A percentile compares a stretch with the other conserved stretches of the same genome.
These are phyloP conservation scores for Ypsolopha sequella DNA, from an alignment of 2,888 invertebrate genomes.

Conservation along the genomic window DNA sequence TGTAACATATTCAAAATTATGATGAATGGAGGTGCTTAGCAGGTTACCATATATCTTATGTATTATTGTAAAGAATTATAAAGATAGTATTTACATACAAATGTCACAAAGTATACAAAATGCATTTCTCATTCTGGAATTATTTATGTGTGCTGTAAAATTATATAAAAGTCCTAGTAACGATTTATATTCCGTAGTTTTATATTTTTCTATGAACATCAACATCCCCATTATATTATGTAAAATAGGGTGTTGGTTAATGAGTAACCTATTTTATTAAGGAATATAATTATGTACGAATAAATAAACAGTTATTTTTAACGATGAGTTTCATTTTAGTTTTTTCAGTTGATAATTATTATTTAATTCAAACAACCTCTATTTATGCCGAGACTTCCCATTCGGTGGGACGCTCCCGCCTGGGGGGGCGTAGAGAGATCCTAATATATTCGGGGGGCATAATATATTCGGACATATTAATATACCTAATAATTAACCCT, in stretches of 20 bases:
- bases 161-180: not conserved
- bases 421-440: too few relatives aligned
- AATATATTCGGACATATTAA: too few relatives aligned
- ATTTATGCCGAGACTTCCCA: too few relatives aligned
- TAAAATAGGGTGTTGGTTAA: slow-evolving; percentile 62
- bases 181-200: slow-evolving; percentile 1
- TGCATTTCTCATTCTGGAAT: slow-evolving; percentile 1
- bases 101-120: slow-evolving; percentile 3
- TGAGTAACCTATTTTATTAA: slow-evolving; percentile 57
- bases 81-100: slow-evolving; percentile 15
- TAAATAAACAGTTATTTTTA: slow-evolving; percentile 18
- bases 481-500: too few relatives aligned
- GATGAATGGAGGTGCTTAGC: slow-evolving; percentile 44
- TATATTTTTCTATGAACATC: slow-evolving; percentile 17
- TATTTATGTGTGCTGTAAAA: not conserved
- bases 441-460: too few relatives aligned
- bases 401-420: too few relatives aligned
- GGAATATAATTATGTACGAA: slow-evolving; percentile 44
- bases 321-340: slow-evolving; percentile 6
- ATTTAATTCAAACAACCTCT: too few relatives aligned
- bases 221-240: slow-evolving; percentile 49
- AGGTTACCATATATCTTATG: slow-evolving; percentile 49
- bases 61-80: slow-evolving; percentile 30
- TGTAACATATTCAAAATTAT: slow-evolving; percentile 23
- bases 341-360: too few relatives aligned